Percentiles rank a stretch among this genome's conserved stretches.
Evolutionary conservation across 2,888 invertebrate genomes (phyloP).

Genomic region (Eupithecia insigniata): DNA sequence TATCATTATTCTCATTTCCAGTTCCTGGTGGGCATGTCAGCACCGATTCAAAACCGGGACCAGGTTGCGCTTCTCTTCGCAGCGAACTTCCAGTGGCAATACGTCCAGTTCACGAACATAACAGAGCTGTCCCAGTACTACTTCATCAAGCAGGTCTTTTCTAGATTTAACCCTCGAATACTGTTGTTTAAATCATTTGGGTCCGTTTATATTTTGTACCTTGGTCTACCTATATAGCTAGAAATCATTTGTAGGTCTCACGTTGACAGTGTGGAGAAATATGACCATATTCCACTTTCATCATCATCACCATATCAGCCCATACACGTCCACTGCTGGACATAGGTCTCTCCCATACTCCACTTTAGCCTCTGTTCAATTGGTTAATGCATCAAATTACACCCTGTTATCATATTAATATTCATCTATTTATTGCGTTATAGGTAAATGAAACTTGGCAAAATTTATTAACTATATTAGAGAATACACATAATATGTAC

Average conservation of each 20-base stretch:
- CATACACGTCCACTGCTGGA: no score
- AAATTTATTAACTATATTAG: no score
- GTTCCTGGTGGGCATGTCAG: conserved; percentile 84
- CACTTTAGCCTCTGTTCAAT: background rate
- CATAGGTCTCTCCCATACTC: no score
- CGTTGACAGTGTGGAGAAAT: background rate
- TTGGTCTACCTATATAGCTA: background rate
- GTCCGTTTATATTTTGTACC: background rate
- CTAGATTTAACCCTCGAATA: background rate
- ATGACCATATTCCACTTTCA: background rate
- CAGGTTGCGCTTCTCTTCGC: conserved; percentile 82
- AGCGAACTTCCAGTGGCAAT: conserved; percentile 87
- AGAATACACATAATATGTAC: no score
- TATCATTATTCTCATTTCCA: conserved; percentile 53
- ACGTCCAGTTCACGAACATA: conserved; percentile 80
- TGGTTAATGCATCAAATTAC: background rate
- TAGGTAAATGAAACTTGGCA: no score
- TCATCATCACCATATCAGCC: no score
- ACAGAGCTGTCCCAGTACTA: conserved; percentile 79
- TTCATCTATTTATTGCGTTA: no score
- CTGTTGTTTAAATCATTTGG: background rate
- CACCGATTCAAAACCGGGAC: conserved; percentile 83
- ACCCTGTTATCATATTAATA: no score
- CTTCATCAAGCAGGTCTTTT: conserved; percentile 60
- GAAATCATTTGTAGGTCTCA: background rate